Evolutionary conservation across 1,140 invertebrate genomes (phyloP), one percentile per base, ranked within the genome.

Genomic region (Babylonia areolata): DNA sequence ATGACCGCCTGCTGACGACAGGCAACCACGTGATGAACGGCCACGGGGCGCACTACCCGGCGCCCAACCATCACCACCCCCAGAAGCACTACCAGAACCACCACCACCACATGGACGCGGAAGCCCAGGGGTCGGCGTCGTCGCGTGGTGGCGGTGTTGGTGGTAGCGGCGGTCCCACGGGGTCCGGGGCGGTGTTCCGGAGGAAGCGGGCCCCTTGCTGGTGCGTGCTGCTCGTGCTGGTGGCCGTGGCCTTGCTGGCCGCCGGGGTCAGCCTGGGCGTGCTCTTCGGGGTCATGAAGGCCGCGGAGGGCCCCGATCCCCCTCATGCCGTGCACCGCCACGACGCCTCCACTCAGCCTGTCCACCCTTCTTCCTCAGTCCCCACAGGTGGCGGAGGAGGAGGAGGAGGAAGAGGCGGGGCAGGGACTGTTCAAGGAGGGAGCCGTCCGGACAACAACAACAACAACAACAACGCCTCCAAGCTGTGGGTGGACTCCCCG

Each of bases 251-350:
- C 5, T 23, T 88, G 0, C 35, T 86, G 71, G 87, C 85, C 12
- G 87, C 81, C 9, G 82, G 85, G 3, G 81, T 88, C n/a, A 78
- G 85, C n/a, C 46, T 86, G 0, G 82, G 75, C 2, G 51, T 88
- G 2, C 86, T 86, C 17, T 88, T 88, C 77, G 83, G 85, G 23
- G 87, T 88, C 54, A 58, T 88, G 64, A 84, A 46, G 31, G 69
- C 73, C 17, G 69, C 23, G 35, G 85, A 86, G 23, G 37, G 73
- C 23, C 31, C 20, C 2, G 33, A 51, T 6, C 33, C 40, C 3
- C 40, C 5, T 2, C n/a, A 69, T 5, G 58, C 58, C 28, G 58
- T 5, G 5, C 5, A 23, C 28, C 20, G 15, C 28, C 15, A 64
- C 58, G 58, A 64, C 28, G 17, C 58, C 5, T 64, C 58, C 20